Conservation (phyloP, 1,140 invertebrate species). For the Aporrectodea caliginosa region DNA sequence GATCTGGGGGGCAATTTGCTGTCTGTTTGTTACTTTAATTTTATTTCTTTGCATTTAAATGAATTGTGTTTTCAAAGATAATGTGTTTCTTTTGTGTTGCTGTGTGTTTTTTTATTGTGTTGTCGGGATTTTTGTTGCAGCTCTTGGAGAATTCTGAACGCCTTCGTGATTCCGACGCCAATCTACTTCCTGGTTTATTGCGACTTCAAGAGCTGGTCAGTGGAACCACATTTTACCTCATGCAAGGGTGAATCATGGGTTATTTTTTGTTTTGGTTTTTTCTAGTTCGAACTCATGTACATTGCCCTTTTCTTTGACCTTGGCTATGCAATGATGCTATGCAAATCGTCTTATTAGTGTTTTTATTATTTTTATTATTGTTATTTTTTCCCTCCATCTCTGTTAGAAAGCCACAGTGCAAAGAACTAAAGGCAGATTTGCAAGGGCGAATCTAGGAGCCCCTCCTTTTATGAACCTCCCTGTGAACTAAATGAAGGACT, state of each 20-base stretch:
- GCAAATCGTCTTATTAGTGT: no score
- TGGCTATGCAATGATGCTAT: no score
- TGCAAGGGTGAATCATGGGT: background rate
- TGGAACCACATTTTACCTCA: background rate
- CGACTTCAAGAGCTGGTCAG: constrained; percentile 68
- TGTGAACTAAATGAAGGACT: no score
- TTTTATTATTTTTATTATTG: no score
- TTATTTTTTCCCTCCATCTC: no score
- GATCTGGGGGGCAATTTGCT: background rate
- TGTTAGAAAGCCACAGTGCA: no score
- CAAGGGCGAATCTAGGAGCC: no score
- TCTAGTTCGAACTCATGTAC: no score
- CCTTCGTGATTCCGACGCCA: constrained; percentile 67
- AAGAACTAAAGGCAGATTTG: no score
- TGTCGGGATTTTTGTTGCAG: constrained; percentile 38
- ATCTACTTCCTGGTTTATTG: constrained; percentile 68
- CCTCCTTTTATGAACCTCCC: no score
- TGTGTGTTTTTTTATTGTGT: background rate
- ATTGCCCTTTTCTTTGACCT: no score
- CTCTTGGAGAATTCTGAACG: constrained; percentile 76
- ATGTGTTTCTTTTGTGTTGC: background rate
- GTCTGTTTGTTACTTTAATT: background rate
- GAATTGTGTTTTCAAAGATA: background rate
- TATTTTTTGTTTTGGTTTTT: background rate
- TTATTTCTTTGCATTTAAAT: background rate